These are phyloP conservation scores for Crenuchus spilurus DNA, from an alignment of 2,797 vertebrate genomes.

Conservation along the genomic window DNA sequence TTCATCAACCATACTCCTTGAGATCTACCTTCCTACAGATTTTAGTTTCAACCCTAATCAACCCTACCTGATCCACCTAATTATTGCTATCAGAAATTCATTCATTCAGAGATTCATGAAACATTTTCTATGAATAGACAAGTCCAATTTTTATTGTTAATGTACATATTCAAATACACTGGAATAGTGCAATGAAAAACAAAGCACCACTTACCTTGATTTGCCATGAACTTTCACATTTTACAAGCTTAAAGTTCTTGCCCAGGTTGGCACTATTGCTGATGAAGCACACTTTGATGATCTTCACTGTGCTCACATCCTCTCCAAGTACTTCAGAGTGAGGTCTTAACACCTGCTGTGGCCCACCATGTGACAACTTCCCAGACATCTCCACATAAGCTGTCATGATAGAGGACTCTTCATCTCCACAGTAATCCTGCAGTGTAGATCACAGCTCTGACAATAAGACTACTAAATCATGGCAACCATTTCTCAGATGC, in stretches of 20 bases:
- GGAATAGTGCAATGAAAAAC: neutral
- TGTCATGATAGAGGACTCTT: slow-evolving; percentile 39
- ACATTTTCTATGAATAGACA: too few species aligned
- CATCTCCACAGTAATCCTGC: slow-evolving; percentile 45
- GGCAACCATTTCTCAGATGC: neutral
- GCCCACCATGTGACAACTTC: slow-evolving; percentile 56
- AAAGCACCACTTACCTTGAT: slow-evolving; percentile 73
- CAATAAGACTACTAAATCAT: neutral
- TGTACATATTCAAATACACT: neutral
- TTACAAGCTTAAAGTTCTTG: slow-evolving; percentile 95
- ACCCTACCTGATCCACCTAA: too few species aligned
- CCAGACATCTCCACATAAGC: slow-evolving; percentile 69
- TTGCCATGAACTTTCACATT: slow-evolving; percentile 85
- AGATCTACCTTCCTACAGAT: too few species aligned
- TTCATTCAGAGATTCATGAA: too few species aligned
- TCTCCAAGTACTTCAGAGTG: slow-evolving; percentile 9
- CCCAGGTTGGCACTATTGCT: slow-evolving; percentile 90
- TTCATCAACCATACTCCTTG: too few species aligned
- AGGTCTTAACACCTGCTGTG: slow-evolving; percentile 36
- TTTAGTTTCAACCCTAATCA: too few species aligned
- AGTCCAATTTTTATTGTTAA: neutral
- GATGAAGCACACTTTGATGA: slow-evolving; percentile 95
- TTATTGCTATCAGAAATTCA: too few species aligned
- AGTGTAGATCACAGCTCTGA: slow-evolving; percentile 15
- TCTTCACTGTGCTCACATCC: slow-evolving; percentile 75